Conservation (phyloP, 53 echinoderm and acorn worm species). For the Henricia sp. region DNA sequence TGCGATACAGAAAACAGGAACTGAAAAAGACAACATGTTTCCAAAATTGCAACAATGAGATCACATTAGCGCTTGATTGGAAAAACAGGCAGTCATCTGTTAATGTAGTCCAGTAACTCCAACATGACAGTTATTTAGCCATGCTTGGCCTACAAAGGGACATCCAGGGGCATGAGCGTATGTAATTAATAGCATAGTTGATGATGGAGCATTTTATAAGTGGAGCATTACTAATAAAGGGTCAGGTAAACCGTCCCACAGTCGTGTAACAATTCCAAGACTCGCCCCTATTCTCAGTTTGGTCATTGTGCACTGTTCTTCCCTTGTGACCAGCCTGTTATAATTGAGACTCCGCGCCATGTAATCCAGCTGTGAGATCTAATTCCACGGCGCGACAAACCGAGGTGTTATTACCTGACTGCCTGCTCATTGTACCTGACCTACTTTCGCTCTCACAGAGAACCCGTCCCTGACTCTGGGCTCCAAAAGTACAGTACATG, state of each 20-base stretch:
- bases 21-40: too few species aligned
- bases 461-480: constrained; percentile 47
- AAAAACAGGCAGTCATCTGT: constrained; percentile 23
- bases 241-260: constrained; percentile 2
- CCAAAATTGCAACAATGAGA: constrained; percentile 12
- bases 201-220: neutral
- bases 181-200: constrained; percentile 27
- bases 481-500: constrained; percentile 46
- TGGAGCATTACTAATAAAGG: constrained; percentile 23
- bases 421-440: constrained; percentile 43
- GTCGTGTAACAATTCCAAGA: constrained; percentile 23
- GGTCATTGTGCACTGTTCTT: constrained; percentile 1
- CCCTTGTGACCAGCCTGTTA: neutral
- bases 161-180: constrained; percentile 1
- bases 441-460: constrained; percentile 27
- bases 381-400: neutral
- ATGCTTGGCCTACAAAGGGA: constrained; percentile 43
- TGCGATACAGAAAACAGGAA: too few species aligned
- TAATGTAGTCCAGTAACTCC: neutral
- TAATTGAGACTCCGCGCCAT: constrained; percentile 25
- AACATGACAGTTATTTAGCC: neutral
- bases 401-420: constrained; percentile 40
- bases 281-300: neutral
- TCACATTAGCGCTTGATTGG: neutral
- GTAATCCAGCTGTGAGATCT: constrained; percentile 33